phyloP scores from a whole-genome alignment of 2,888 invertebrate genomes.

The Drosophila bunnanda region DNA sequence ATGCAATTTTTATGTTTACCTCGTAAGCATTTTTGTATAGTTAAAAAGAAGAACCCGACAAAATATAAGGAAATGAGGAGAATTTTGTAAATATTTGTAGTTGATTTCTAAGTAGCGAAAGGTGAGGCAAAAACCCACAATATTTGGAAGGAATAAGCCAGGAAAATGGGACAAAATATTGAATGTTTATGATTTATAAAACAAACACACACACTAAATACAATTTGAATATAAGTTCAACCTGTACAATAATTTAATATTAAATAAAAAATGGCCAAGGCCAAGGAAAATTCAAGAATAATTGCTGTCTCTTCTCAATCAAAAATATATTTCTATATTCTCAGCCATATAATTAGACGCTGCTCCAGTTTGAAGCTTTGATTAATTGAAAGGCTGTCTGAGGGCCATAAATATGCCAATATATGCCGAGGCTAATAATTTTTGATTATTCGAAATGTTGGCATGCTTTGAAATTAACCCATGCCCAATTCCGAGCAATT shows the following conservation, averaged over 20 bases:
- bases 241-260: slow-evolving; percentile 82
- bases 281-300: slow-evolving; percentile 37
- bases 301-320: background rate
- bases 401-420: slow-evolving; percentile 46
- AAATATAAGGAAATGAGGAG: slow-evolving; percentile 24
- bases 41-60: slow-evolving; percentile 43
- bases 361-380: slow-evolving; percentile 1
- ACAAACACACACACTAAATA: slow-evolving; percentile 57
- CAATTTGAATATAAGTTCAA: slow-evolving; percentile 80
- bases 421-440: slow-evolving; percentile 46
- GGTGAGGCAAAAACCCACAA: slow-evolving; percentile 28
- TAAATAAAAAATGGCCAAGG: slow-evolving; percentile 68
- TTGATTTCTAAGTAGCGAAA: slow-evolving; percentile 77
- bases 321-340: background rate
- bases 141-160: slow-evolving; percentile 13
- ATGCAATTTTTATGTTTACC: slow-evolving; percentile 71
- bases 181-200: slow-evolving; percentile 70
- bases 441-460: slow-evolving; percentile 33
- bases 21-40: slow-evolving; percentile 74
- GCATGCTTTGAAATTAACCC: slow-evolving; percentile 31
- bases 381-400: slow-evolving; percentile 4
- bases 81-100: slow-evolving; percentile 75
- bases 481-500: slow-evolving; percentile 47
- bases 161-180: slow-evolving; percentile 42
- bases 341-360: background rate